Base-by-base conservation (phyloP, 2,888 invertebrate genomes). In the Perizoma flavofasciatum region DNA sequence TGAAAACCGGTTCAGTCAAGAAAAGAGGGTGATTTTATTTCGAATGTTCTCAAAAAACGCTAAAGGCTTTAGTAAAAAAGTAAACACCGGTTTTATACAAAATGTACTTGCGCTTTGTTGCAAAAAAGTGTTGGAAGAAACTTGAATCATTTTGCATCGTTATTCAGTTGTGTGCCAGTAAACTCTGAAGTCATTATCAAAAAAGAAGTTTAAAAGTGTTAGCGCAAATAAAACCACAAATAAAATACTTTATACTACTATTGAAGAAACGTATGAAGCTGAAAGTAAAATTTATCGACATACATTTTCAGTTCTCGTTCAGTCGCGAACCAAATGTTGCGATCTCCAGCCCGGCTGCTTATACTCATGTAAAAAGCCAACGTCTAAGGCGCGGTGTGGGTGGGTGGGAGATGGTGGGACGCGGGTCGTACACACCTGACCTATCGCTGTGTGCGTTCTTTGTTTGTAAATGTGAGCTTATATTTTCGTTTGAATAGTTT, bases 401-500 rank as follows among this genome's bases (percentile, higher is more conserved):
- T 52, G 66, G 68, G 66, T 67, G 73, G 67, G 72, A 69, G 60
- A 73, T 22, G 1, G 22, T 22, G 66, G 61, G 65, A 63, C 75
- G 77, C 81, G 83, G 77, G 71, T 72, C 74, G 71, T 81, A 73
- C 81, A 85, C 76, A 85, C 85, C 82, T 85, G 85, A 72, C 55
- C 52, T 55, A 51, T 63, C 47, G 46, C 61, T 74, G 79, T 83
- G 88, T 75, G 74, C 65, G 63, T 67, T 55, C 53, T 44, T 8
- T 47, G 44, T 49, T 59, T 67, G 67, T 67, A 66, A 77, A 80
- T 83, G 87, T 81, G 84, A 71, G 81, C 78, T 83, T 88, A 90
- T 91, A 90, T 87, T 90, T 90, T 91, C 88, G 89, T 89, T 90
- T 85, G 83, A 83, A 89, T 91, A 91, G 91, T 91, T 91, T 91